A percentile compares a stretch with the other conserved stretches of the same genome.
These are phyloP conservation scores for Cosmopolites sordidus DNA, from an alignment of 2,888 invertebrate species.

Conservation along the genomic window DNA sequence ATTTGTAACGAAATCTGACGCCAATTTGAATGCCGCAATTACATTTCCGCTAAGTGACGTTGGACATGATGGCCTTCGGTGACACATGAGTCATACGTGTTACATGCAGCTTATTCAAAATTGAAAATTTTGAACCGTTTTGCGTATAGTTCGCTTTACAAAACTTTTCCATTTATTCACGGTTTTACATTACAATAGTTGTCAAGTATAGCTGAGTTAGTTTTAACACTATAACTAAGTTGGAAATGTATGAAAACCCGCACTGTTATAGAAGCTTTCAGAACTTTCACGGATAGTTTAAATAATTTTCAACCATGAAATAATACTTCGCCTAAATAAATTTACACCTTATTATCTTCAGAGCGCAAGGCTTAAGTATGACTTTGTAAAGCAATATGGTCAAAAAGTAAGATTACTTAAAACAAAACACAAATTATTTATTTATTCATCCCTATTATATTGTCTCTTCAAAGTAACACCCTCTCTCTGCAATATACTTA, in stretches of 20 bases:
- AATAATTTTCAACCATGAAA: neutral
- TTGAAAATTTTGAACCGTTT: neutral
- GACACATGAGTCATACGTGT: slow-evolving; percentile 1
- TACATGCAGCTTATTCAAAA: neutral
- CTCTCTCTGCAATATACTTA: no score
- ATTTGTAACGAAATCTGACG: slow-evolving; percentile 24
- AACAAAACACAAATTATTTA: no score
- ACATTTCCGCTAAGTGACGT: neutral
- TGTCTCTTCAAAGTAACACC: no score
- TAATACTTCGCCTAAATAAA: neutral
- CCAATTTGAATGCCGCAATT: slow-evolving; percentile 10
- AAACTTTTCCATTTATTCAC: neutral
- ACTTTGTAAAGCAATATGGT: no score
- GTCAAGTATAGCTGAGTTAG: neutral
- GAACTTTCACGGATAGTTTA: neutral
- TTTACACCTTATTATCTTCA: neutral
- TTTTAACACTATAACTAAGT: neutral
- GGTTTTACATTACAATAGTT: neutral
- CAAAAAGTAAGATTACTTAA: no score
- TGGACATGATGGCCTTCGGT: neutral
- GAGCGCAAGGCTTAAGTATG: no score
- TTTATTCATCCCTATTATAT: no score
- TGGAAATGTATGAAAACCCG: neutral
- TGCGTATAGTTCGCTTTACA: neutral
- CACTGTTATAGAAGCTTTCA: neutral